Evolutionary conservation across 2,797 vertebrate species (phyloP), one percentile per base, ranked within the genome.

Genomic region (Emydoidea blandingii): DNA sequence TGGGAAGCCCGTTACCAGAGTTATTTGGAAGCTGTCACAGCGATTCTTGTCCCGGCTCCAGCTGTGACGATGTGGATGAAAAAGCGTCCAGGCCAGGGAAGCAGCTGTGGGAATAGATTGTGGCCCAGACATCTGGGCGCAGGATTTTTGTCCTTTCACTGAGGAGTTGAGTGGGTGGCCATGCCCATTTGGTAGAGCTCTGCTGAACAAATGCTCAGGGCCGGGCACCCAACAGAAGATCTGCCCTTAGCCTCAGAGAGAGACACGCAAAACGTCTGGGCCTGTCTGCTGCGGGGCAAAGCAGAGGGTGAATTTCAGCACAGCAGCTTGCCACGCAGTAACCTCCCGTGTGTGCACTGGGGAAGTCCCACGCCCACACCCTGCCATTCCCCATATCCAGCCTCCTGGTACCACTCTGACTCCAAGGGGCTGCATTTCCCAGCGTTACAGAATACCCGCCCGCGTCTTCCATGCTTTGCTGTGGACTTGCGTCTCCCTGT

Each of bases 61-160:
- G 31, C 31, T 31, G 29, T 29, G 56, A 27, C 56, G 9, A 29
- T 27, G 25, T 31, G 29, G 59, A 15, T 34, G 31, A 34, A 62
- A 68, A 11, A 9, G 10, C 5, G 1, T 10, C n/a, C 8, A 7
- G 4, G 18, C 9, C n/a, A 21, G 18, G 19, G 18, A 34, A 37
- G n/a, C n/a, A 1, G 65, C n/a, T 68, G 65, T 68, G 65, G 18
- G n/a, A n/a, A 12, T n/a, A n/a, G 62, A n/a, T n/a, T n/a, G 34
- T 62, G 62, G 62, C 31, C 62, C 34, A n/a, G 16, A 34, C 34
- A 7, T 62, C 59, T 7, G 14, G 31, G 15, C 3, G 34, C 2
- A 8, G 62, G 31, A 65, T 65, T n/a, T 65, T n/a, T 34, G 31
- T 19, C 34, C 62, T 65, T 16, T 65, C 31, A n/a, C 31, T 65